phyloP scores from a whole-genome alignment of 2,888 invertebrate genomes.

The Mythimna ferrago region DNA sequence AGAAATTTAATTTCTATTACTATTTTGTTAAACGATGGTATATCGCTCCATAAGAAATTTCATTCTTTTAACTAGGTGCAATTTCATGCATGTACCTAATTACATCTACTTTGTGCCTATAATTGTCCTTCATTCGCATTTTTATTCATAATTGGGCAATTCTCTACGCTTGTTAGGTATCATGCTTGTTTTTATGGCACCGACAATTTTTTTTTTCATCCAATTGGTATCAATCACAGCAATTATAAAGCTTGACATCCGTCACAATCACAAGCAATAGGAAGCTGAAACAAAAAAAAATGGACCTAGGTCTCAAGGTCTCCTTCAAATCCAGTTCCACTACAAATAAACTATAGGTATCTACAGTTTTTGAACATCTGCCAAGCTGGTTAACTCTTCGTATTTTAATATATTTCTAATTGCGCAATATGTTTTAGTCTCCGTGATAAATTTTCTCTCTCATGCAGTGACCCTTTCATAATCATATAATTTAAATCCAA shows the following conservation, averaged over 20 bases:
- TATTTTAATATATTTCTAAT: conserved; percentile 13
- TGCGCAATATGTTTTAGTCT: conserved; percentile 25
- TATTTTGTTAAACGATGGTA: neutral
- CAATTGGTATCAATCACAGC: conserved; percentile 19
- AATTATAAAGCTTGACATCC: conserved; percentile 26
- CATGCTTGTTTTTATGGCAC: conserved; percentile 33
- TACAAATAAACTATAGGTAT: neutral
- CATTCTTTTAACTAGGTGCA: conserved; percentile 1
- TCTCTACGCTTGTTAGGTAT: conserved; percentile 42
- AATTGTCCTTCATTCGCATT: conserved; percentile 29
- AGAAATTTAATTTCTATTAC: no score
- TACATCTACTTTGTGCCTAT: conserved; percentile 6
- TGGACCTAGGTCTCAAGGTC: no score
- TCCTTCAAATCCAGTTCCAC: no score
- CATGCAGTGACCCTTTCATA: conserved; percentile 38
- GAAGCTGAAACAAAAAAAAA: neutral
- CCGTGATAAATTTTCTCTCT: conserved; percentile 26
- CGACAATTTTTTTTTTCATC: conserved; percentile 34
- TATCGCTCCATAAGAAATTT: neutral
- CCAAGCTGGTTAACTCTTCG: neutral
- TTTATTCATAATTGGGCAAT: conserved; percentile 42
- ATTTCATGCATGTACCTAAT: neutral
- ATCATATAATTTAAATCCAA: conserved; percentile 28
- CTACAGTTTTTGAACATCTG: neutral
- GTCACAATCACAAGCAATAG: conserved; percentile 3